A percentile compares a stretch with the other conserved stretches of the same genome.
phyloP scores from a whole-genome alignment of 1,140 invertebrate genomes.

The Drosophila orosa region DNA sequence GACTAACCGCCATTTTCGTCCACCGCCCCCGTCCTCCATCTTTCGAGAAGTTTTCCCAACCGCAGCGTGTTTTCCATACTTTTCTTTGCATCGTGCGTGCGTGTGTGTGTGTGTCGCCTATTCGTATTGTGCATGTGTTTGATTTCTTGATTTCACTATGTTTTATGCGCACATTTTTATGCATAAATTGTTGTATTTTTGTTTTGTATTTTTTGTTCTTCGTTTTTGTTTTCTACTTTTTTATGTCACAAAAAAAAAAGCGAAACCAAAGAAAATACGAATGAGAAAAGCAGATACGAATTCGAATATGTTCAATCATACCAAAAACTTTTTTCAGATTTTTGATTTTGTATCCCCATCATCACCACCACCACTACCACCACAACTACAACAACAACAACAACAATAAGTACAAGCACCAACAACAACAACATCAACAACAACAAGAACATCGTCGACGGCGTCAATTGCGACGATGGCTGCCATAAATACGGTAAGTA shows the following conservation, averaged over 20 bases:
- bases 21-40: slow-evolving; percentile 27
- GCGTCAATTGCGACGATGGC: slow-evolving; percentile 82
- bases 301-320: slow-evolving; percentile 78
- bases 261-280: slow-evolving; percentile 33
- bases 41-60: slow-evolving; percentile 28
- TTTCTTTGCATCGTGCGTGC: slow-evolving; percentile 46
- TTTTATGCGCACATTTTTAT: slow-evolving; percentile 75
- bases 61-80: slow-evolving; percentile 43
- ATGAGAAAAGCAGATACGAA: slow-evolving; percentile 38
- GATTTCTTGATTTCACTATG: slow-evolving; percentile 40
- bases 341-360: slow-evolving; percentile 83
- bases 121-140: slow-evolving; percentile 41
- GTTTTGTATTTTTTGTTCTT: slow-evolving; percentile 17
- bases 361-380: slow-evolving; percentile 79
- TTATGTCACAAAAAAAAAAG: slow-evolving; percentile 45
- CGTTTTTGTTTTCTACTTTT: slow-evolving; percentile 41
- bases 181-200: slow-evolving; percentile 59
- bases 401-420: slow-evolving; percentile 63
- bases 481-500: slow-evolving; percentile 84
- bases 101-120: slow-evolving; percentile 41
- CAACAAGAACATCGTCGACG: slow-evolving; percentile 66
- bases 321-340: slow-evolving; percentile 80
- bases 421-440: slow-evolving; percentile 56
- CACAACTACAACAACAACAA: slow-evolving; percentile 71
- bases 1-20: slow-evolving; percentile 47